These are phyloP conservation scores for Rhinogobius similis DNA, from an alignment of 2,113 vertebrate genomes.

Conservation along the genomic window DNA sequence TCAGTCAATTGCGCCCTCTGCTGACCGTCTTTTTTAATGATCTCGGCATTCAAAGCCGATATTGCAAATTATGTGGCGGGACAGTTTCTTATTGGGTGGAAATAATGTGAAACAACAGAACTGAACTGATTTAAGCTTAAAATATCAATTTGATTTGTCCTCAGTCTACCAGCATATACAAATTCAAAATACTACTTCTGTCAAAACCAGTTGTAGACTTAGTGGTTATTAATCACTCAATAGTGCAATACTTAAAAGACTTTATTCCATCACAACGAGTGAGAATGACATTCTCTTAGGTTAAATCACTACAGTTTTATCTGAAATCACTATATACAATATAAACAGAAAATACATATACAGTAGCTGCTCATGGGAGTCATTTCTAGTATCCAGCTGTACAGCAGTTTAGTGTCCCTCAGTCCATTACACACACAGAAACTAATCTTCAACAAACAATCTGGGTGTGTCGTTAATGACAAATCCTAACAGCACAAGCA, in stretches of 20 bases:
- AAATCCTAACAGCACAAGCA: background rate
- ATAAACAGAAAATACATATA: constrained; percentile 77
- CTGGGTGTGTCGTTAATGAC: background rate
- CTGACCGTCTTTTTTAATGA: background rate
- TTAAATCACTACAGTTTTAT: constrained; percentile 77
- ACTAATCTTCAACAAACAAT: background rate
- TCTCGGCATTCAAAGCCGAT: too few species aligned
- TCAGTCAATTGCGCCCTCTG: background rate
- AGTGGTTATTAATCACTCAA: background rate
- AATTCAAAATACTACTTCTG: too few species aligned
- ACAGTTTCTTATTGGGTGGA: too few species aligned
- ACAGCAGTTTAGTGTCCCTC: constrained; percentile 73
- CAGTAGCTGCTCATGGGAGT: constrained; percentile 69
- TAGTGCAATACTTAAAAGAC: constrained; percentile 56
- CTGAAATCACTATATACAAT: constrained; percentile 85
- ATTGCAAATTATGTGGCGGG: too few species aligned
- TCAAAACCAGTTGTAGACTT: too few species aligned
- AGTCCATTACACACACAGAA: constrained; percentile 43
- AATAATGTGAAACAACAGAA: too few species aligned
- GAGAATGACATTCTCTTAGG: constrained; percentile 66
- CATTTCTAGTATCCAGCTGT: constrained; percentile 77
- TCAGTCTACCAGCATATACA: background rate
- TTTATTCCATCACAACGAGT: constrained; percentile 76
- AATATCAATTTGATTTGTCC: too few species aligned
- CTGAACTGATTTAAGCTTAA: too few species aligned